These are phyloP conservation scores for Xenopus laevis DNA, from an alignment of 2,113 vertebrate species.

Conservation along the genomic window DNA sequence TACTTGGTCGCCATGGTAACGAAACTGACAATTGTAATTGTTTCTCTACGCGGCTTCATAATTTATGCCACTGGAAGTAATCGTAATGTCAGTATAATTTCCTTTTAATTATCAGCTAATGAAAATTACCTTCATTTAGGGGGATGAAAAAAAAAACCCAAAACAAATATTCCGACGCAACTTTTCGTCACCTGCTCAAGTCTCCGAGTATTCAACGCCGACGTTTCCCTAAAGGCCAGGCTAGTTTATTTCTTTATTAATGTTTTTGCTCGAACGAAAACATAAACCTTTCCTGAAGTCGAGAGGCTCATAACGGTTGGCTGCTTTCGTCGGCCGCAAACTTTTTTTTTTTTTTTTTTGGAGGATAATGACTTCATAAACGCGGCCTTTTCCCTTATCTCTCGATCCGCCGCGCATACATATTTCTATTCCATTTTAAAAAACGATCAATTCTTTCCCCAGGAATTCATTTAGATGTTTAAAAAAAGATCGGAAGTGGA, in stretches of 20 bases:
- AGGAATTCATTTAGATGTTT: conserved; percentile 68
- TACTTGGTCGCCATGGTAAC: conserved; percentile 65
- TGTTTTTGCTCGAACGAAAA: conserved; percentile 40
- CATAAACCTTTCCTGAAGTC: not conserved
- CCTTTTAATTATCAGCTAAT: conserved; percentile 76
- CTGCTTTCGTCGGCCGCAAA: too few relatives aligned
- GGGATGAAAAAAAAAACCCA: conserved; percentile 12
- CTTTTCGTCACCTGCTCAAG: conserved; percentile 65
- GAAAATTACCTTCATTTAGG: conserved; percentile 70
- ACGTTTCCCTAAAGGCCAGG: conserved; percentile 6
- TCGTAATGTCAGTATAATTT: conserved; percentile 73
- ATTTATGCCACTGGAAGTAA: conserved; percentile 69
- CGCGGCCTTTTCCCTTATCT: conserved; percentile 62
- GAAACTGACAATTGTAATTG: conserved; percentile 65
- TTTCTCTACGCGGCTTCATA: conserved; percentile 62
- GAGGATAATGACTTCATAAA: conserved; percentile 68
- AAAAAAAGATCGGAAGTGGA: conserved; percentile 51
- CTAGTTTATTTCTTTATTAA: conserved; percentile 42
- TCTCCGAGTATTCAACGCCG: conserved; percentile 53
- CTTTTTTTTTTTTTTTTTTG: conserved; percentile 20
- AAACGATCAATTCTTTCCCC: conserved; percentile 67
- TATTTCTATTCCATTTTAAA: conserved; percentile 54
- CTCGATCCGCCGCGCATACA: not conserved
- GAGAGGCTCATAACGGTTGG: too few relatives aligned
- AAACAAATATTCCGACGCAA: conserved; percentile 57